These are phyloP conservation scores for Caenorhabditis doughertyi DNA, from an alignment of 2,888 invertebrate genomes.

Conservation along the genomic window DNA sequence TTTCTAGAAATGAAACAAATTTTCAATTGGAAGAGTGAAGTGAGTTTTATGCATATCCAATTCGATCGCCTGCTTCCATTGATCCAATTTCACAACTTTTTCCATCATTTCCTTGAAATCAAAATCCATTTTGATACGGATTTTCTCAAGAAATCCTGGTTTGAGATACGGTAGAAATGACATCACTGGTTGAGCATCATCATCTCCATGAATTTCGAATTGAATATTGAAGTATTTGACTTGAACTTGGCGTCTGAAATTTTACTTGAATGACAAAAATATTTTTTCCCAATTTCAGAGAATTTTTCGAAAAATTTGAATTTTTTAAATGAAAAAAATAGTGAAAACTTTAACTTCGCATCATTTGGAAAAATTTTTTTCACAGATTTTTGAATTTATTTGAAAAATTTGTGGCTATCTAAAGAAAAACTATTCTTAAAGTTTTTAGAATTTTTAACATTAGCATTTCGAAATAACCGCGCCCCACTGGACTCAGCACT, in stretches of 20 bases:
- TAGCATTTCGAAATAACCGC: too few species aligned
- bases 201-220: not conserved
- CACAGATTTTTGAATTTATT: too few species aligned
- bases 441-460: too few species aligned
- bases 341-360: too few species aligned
- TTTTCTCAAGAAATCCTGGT: not conserved
- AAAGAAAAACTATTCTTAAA: too few species aligned
- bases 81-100: not conserved
- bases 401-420: too few species aligned
- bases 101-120: not conserved
- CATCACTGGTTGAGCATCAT: not conserved
- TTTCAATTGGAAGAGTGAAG: not conserved
- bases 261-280: too few species aligned
- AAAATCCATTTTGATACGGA: not conserved
- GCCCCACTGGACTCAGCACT: too few species aligned
- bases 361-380: too few species aligned
- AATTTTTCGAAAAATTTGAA: too few species aligned
- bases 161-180: not conserved
- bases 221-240: not conserved
- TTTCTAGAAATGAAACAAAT: not conserved
- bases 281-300: too few species aligned
- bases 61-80: not conserved
- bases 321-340: too few species aligned
- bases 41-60: not conserved
- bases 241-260: not conserved